phyloP scores from a whole-genome alignment of 2,113 vertebrate genomes.

The Perca fluviatilis region DNA sequence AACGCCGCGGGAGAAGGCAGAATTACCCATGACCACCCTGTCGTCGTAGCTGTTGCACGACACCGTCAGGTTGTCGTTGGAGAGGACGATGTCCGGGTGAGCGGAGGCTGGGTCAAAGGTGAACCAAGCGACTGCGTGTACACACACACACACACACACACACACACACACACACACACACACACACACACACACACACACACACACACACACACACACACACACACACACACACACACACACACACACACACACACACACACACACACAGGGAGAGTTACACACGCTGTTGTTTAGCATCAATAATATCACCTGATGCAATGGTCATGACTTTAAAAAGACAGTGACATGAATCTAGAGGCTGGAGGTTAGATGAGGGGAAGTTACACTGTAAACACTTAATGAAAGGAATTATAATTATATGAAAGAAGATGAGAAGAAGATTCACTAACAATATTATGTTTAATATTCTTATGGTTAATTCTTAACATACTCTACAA shows the following conservation, averaged over 20 bases:
- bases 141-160: not conserved
- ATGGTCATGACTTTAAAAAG: not conserved
- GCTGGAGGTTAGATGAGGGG: slow-evolving; percentile 46
- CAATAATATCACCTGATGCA: not conserved
- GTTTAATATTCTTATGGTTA: not conserved
- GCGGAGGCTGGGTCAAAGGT: slow-evolving; percentile 93
- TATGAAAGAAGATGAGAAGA: slow-evolving; percentile 12
- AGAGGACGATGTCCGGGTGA: slow-evolving; percentile 97
- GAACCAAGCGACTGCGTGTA: slow-evolving; percentile 93
- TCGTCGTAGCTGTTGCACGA: slow-evolving; percentile 99
- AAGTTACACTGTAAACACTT: slow-evolving; percentile 17
- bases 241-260: not conserved
- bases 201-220: slow-evolving; percentile 6
- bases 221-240: not conserved
- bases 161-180: not conserved
- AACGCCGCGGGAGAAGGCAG: slow-evolving; percentile 94
- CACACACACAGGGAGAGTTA: not conserved
- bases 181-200: not conserved
- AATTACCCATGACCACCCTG: slow-evolving; percentile 94
- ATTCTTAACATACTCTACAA: slow-evolving; percentile 14
- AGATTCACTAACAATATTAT: slow-evolving; percentile 15
- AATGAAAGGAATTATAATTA: slow-evolving; percentile 3
- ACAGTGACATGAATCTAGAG: slow-evolving; percentile 35
- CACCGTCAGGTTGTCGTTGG: slow-evolving; percentile 98
- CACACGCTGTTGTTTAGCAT: slow-evolving; percentile 8